A percentile compares a stretch with the other conserved stretches of the same genome.
Evolutionary conservation across 2,113 vertebrate genomes (phyloP).

Genomic region (Cyphomyrus plagiostoma): DNA sequence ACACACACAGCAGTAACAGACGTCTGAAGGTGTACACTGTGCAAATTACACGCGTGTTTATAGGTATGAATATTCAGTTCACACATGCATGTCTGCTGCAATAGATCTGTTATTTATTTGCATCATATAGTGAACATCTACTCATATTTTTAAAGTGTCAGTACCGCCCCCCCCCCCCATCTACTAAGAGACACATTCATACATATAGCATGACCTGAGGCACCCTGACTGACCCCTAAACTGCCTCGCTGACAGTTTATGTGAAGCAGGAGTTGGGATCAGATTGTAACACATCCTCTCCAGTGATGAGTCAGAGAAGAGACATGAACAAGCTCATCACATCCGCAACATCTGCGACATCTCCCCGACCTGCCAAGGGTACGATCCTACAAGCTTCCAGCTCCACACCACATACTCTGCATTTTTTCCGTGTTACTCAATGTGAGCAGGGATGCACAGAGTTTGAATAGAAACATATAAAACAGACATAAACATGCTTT

Average conservation of each 20-base stretch:
- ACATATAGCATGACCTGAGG: not conserved
- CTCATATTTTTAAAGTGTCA: not conserved
- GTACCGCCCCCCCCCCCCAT: not conserved
- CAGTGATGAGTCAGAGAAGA: constrained; percentile 64
- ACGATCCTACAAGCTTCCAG: not conserved
- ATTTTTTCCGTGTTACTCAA: not conserved
- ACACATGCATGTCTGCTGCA: not conserved
- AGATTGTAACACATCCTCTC: constrained; percentile 50
- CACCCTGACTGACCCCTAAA: not conserved
- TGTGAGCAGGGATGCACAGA: not conserved
- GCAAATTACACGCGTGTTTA: not conserved
- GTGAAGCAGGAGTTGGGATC: constrained; percentile 41
- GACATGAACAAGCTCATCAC: constrained; percentile 57
- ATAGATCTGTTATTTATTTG: not conserved
- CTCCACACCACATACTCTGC: not conserved
- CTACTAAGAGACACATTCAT: not conserved
- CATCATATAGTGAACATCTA: not conserved
- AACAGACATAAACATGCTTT: not conserved
- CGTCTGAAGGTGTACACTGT: not conserved
- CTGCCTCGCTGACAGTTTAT: not conserved
- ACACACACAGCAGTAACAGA: not conserved
- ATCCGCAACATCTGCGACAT: constrained; percentile 9
- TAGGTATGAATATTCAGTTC: not conserved
- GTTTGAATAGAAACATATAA: not conserved
- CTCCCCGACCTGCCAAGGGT: not conserved